Conservation (phyloP, 2,113 vertebrate genomes). For the Verasper variegatus region DNA sequence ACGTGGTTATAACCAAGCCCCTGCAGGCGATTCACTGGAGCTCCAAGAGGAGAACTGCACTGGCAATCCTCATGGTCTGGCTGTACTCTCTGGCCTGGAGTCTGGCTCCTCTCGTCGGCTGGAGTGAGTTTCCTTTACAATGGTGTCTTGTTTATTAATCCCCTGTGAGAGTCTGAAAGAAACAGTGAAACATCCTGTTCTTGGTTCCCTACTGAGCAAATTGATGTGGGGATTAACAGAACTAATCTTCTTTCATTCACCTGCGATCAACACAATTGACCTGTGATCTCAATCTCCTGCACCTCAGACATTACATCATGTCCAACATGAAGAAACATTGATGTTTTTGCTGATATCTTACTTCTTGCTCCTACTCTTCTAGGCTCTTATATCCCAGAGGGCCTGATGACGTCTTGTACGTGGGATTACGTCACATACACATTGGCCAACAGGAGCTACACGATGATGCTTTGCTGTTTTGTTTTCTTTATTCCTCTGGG, state of each 20-base stretch:
- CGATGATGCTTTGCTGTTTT: slow-evolving; percentile 93
- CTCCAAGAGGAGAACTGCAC: slow-evolving; percentile 85
- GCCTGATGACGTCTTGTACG: slow-evolving; percentile 93
- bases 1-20: slow-evolving; percentile 92
- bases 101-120: slow-evolving; percentile 93
- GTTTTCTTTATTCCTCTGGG: slow-evolving; percentile 93
- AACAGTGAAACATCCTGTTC: not conserved
- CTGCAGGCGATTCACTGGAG: slow-evolving; percentile 85
- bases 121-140: slow-evolving; percentile 86
- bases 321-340: not conserved
- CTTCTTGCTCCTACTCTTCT: not conserved
- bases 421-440: slow-evolving; percentile 94
- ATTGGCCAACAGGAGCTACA: slow-evolving; percentile 88
- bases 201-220: not conserved
- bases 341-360: not conserved
- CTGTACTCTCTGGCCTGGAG: slow-evolving; percentile 94
- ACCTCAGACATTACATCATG: no score
- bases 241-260: not conserved
- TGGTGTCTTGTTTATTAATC: not conserved
- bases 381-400: slow-evolving; percentile 94
- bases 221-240: no score
- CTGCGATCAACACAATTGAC: not conserved
- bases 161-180: not conserved
- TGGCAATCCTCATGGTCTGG: slow-evolving; percentile 90
- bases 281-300: no score